Evolutionary conservation across 2,113 vertebrate species (phyloP).

Genomic region (Sciurus niger): DNA sequence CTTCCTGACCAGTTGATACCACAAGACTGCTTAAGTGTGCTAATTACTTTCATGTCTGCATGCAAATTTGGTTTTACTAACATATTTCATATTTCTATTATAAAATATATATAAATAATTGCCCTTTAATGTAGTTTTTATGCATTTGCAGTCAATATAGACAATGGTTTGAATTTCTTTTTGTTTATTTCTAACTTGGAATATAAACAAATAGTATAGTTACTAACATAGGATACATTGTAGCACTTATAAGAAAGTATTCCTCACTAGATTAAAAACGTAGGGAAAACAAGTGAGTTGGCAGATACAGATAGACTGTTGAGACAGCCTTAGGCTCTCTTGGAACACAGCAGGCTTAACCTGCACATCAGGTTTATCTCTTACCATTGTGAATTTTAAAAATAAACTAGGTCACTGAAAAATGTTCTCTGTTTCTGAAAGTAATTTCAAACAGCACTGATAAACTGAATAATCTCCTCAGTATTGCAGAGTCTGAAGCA

Average conservation of each 20-base stretch:
- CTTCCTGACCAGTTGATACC: conserved; percentile 64
- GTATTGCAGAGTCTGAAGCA: conserved; percentile 74
- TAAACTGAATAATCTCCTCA: conserved; percentile 82
- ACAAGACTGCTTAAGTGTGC: not conserved
- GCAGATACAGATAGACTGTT: conserved; percentile 78
- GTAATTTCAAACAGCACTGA: conserved; percentile 83
- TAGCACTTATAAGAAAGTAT: conserved; percentile 72
- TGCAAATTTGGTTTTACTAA: not conserved
- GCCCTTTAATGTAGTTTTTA: not conserved
- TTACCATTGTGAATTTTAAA: conserved; percentile 45
- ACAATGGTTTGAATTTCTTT: not conserved
- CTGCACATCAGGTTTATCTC: conserved; percentile 77
- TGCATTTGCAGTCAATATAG: not conserved
- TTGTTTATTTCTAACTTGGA: conserved; percentile 26
- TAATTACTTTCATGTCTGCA: conserved; percentile 36
- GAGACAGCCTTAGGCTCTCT: conserved; percentile 77
- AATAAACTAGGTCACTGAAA: conserved; percentile 80
- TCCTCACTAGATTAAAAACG: conserved; percentile 66
- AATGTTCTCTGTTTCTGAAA: conserved; percentile 84
- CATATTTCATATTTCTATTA: conserved; percentile 31
- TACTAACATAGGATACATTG: conserved; percentile 42
- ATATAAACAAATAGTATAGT: not conserved
- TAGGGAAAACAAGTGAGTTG: conserved; percentile 72
- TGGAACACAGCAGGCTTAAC: conserved; percentile 77
- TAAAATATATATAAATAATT: conserved; percentile 60